Conservation (phyloP, 2,113 vertebrate species). For the Hippocampus comes region DNA sequence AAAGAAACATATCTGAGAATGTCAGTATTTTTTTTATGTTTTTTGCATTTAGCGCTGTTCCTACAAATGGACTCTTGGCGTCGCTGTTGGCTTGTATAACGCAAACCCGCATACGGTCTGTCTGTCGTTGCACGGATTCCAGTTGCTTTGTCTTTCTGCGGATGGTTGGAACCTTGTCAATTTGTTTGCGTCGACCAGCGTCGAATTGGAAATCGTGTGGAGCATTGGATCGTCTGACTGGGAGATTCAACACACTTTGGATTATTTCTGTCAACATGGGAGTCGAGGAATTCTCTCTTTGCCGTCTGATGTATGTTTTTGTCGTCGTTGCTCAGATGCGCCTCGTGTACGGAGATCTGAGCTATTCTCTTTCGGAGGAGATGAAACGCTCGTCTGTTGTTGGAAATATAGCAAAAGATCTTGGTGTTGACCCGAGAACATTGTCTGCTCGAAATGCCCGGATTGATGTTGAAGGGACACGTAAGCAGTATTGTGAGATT, state of each 20-base stretch:
- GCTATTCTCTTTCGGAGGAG: slow-evolving; percentile 69
- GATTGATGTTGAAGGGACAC: slow-evolving; percentile 38
- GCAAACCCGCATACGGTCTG: not conserved
- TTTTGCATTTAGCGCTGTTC: not conserved
- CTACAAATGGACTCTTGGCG: not conserved
- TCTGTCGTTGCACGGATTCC: not conserved
- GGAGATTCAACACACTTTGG: not conserved
- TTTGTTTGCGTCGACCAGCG: not conserved
- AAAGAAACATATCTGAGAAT: no score
- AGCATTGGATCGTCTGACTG: not conserved
- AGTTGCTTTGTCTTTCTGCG: not conserved
- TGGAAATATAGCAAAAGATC: slow-evolving; percentile 73
- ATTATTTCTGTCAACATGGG: not conserved
- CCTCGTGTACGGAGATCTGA: slow-evolving; percentile 56
- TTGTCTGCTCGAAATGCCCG: slow-evolving; percentile 60
- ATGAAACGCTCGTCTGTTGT: slow-evolving; percentile 69
- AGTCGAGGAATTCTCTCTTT: not conserved
- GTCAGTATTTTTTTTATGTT: no score
- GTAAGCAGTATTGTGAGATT: slow-evolving; percentile 38
- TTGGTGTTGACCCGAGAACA: slow-evolving; percentile 56
- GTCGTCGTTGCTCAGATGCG: not conserved
- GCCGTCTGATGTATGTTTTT: not conserved
- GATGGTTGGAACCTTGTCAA: not conserved
- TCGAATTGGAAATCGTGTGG: not conserved
- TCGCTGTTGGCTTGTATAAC: not conserved